Base-by-base conservation (phyloP, 2,113 vertebrate genomes). In the Sander lucioperca region DNA sequence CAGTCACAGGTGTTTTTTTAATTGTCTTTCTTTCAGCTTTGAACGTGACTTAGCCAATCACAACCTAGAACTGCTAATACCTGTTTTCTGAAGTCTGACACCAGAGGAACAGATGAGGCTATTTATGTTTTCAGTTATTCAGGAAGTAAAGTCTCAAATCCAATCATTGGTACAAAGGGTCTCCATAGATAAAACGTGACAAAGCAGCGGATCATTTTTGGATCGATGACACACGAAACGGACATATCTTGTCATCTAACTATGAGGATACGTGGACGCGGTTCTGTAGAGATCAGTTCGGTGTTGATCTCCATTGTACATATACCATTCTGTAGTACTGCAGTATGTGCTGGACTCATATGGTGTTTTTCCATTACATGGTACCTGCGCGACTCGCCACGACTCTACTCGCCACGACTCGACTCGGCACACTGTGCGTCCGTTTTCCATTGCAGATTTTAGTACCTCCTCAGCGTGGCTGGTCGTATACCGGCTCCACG, bases 341-440 rank as follows among this genome's bases (percentile, higher is more conserved):
- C 63, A 64, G 12, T 73, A 64, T 64, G 63, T 53, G 62, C 58
- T 68, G 66, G 69, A 75, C 21, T 80, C 62, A 14, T 63, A n/a
- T n/a, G n/a, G n/a, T n/a, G n/a, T n/a, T n/a, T n/a, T n/a, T n/a
- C n/a, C n/a, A n/a, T n/a, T n/a, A n/a, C n/a, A n/a, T n/a, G n/a
- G n/a, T n/a, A n/a, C n/a, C n/a, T n/a, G n/a, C n/a, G n/a, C n/a
- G n/a, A n/a, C n/a, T n/a, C n/a, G n/a, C n/a, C n/a, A n/a, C n/a
- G n/a, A n/a, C n/a, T n/a, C n/a, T n/a, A n/a, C n/a, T n/a, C n/a
- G n/a, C n/a, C n/a, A n/a, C n/a, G n/a, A n/a, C n/a, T n/a, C n/a
- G n/a, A n/a, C n/a, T n/a, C n/a, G n/a, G n/a, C n/a, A n/a, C n/a
- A n/a, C n/a, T n/a, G n/a, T n/a, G n/a, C n/a, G n/a, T n/a, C n/a